A percentile compares a stretch with the other conserved stretches of the same genome.
phyloP scores from a whole-genome alignment of 2,797 vertebrate species.

The Pagetopsis macropterus region DNA sequence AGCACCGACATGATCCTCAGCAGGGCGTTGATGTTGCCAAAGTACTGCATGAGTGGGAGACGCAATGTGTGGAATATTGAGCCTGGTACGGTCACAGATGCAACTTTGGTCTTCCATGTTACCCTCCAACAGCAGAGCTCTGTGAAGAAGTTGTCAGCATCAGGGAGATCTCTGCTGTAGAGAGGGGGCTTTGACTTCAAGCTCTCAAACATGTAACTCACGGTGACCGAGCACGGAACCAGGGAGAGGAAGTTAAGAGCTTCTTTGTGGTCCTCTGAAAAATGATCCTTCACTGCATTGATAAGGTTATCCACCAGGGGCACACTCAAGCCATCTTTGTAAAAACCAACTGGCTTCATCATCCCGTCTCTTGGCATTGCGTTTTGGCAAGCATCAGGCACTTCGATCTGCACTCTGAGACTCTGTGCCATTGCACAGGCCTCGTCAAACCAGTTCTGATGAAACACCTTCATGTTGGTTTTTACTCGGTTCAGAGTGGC shows the following conservation, averaged over 20 bases:
- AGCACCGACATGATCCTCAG: slow-evolving; percentile 87
- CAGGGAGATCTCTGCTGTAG: slow-evolving; percentile 85
- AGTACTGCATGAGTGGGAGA: slow-evolving; percentile 87
- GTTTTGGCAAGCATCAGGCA: slow-evolving; percentile 73
- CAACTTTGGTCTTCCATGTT: slow-evolving; percentile 88
- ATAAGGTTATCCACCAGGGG: slow-evolving; percentile 86
- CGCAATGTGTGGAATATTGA: slow-evolving; percentile 86
- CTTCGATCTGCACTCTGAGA: slow-evolving; percentile 83
- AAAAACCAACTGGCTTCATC: slow-evolving; percentile 82
- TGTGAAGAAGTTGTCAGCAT: slow-evolving; percentile 87
- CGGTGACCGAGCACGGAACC: slow-evolving; percentile 85
- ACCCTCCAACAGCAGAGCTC: slow-evolving; percentile 89
- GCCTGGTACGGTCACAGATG: slow-evolving; percentile 81
- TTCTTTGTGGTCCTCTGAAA: slow-evolving; percentile 88
- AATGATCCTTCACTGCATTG: slow-evolving; percentile 86
- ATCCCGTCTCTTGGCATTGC: slow-evolving; percentile 78
- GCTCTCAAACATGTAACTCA: slow-evolving; percentile 87
- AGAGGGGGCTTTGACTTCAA: slow-evolving; percentile 86
- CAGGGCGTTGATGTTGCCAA: slow-evolving; percentile 85
- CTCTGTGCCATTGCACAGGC: slow-evolving; percentile 82
- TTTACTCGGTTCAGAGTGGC: slow-evolving; percentile 85
- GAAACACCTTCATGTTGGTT: slow-evolving; percentile 87
- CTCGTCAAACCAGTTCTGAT: slow-evolving; percentile 89
- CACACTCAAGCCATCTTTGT: slow-evolving; percentile 85
- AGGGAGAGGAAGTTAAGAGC: slow-evolving; percentile 86